phyloP scores from a whole-genome alignment of 2,888 invertebrate species.

The Maniola hyperantus region DNA sequence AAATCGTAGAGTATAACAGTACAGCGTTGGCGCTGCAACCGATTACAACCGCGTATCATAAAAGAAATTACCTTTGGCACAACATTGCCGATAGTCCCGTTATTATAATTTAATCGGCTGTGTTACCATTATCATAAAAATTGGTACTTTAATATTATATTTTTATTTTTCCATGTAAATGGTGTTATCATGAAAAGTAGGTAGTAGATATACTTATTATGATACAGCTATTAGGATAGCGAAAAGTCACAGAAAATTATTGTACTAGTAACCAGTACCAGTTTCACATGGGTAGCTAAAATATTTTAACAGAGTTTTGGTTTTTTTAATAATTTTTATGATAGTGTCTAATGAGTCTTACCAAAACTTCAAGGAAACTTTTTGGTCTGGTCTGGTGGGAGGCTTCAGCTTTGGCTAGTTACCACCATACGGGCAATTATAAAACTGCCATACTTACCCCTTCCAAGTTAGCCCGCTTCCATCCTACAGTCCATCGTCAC shows the following conservation, averaged over 20 bases:
- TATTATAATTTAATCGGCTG: slow-evolving; percentile 12
- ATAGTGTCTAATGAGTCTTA: no score
- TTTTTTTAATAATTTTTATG: no score
- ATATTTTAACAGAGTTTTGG: no score
- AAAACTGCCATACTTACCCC: no score
- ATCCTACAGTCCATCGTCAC: no score
- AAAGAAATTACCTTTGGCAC: slow-evolving; percentile 25
- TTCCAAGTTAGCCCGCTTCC: no score
- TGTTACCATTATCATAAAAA: slow-evolving; percentile 11
- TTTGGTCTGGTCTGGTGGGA: no score
- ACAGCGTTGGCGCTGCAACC: slow-evolving; percentile 20
- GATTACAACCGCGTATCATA: slow-evolving; percentile 24
- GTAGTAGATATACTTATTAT: neutral
- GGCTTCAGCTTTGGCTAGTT: no score
- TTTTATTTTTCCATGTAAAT: slow-evolving; percentile 3
- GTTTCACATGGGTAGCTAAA: no score
- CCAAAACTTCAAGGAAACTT: no score
- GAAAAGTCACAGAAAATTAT: neutral
- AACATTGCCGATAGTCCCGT: slow-evolving; percentile 5
- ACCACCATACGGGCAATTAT: no score
- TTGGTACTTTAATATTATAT: neutral
- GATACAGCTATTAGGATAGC: neutral
- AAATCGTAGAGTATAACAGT: neutral
- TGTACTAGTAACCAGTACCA: no score
- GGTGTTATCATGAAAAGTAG: neutral